These are phyloP conservation scores for Gasterosteus nipponicus DNA, from an alignment of 2,113 vertebrate genomes.

Conservation along the genomic window DNA sequence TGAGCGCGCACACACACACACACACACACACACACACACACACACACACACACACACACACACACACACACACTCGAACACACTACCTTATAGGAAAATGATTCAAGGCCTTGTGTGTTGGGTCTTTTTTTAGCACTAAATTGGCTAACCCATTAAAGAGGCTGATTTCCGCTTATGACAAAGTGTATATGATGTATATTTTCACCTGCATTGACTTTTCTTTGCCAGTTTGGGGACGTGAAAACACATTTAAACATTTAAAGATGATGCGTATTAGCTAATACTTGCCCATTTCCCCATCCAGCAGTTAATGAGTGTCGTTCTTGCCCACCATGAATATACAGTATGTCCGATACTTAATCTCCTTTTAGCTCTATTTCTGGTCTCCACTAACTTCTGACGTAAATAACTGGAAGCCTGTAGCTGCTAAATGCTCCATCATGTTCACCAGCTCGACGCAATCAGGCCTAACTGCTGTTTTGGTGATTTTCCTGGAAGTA, in stretches of 20 bases:
- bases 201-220: background rate
- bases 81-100: background rate
- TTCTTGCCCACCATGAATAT: background rate
- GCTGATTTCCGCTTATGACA: background rate
- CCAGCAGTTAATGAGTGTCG: background rate
- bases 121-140: background rate
- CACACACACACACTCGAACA: background rate
- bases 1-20: background rate
- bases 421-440: background rate
- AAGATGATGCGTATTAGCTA: background rate
- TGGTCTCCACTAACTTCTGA: background rate
- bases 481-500: background rate
- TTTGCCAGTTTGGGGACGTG: background rate
- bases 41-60: background rate
- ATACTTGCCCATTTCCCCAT: background rate
- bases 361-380: background rate
- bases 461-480: background rate
- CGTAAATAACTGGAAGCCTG: background rate
- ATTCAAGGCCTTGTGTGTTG: background rate
- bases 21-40: slow-evolving; percentile 13
- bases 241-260: background rate
- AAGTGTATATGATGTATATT: background rate
- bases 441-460: background rate
- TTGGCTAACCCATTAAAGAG: fast-evolving
- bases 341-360: background rate